Conservation (phyloP, 2,113 vertebrate genomes). For the Colius striatus region DNA sequence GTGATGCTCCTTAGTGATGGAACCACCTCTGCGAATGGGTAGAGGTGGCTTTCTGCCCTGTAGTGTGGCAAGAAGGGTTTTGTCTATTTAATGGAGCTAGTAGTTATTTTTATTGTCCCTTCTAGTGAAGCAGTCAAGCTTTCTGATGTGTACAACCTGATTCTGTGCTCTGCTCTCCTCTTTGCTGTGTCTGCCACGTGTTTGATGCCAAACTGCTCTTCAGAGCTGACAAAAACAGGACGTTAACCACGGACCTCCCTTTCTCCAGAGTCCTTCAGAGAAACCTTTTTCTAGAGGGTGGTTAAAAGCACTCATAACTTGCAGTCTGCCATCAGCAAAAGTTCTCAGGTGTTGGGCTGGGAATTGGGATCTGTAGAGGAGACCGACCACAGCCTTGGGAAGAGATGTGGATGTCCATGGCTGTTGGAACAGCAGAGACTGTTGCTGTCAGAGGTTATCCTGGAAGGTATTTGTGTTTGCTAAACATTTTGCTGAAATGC, state of each 20-base stretch:
- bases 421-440: background rate
- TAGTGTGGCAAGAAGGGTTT: background rate
- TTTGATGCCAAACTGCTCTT: background rate
- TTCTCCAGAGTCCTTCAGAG: background rate
- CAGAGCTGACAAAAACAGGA: background rate
- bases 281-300: background rate
- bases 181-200: accelerated
- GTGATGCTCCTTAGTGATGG: background rate
- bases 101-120: background rate
- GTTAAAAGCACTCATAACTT: background rate
- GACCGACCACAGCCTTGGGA: background rate
- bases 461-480: background rate
- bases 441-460: background rate
- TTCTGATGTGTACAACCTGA: accelerated
- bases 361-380: accelerated
- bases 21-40: accelerated
- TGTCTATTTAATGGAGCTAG: background rate
- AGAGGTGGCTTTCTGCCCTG: background rate
- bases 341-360: accelerated
- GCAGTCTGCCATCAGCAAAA: background rate
- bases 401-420: accelerated
- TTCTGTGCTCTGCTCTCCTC: accelerated
- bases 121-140: background rate
- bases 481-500: background rate
- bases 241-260: background rate